Evolutionary conservation across 2,888 invertebrate genomes (phyloP), one percentile per base, ranked within the genome.

Genomic region (Campopleginae sp.): DNA sequence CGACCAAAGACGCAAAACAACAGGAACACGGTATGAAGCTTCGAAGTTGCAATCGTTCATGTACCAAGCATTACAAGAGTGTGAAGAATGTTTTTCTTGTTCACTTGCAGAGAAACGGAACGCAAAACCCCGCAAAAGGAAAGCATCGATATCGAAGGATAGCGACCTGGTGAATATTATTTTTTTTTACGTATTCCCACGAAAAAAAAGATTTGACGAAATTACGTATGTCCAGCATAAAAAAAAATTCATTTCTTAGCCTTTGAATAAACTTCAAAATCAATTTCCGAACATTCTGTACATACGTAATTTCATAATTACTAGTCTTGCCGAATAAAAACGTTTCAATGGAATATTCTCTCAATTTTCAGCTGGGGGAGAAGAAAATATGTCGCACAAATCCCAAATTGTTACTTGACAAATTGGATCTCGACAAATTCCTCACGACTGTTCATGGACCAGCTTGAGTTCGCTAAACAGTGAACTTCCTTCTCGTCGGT

Each of bases 361-460:
- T 42, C 8, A n/a, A n/a, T 23, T 33, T 71, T 71, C 87, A 87
- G 58, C 51, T 92, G 92, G 71, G 80, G 10, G 90, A 91, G 0
- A 92, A 90, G 65, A 91, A 89, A 63, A 38, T 80, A 27, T 88
- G 87, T 6, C 46, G 76, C n/a, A 82, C 88, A 27, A 89, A 91
- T 77, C 90, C 91, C 0, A 89, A 90, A 85, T 66, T 84, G 4
- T 82, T 92, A 51, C 86, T 92, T 7, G 91, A 85, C 33, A 89
- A 89, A 74, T 76, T 92, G 63, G 88, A 92, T 79, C 71, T 93
- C 31, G 92, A 92, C 31, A 88, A 91, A 70, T 91, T 93, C 78
- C 86, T 93, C 31, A 90, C 90, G 19, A 84, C 88, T 10, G 90
- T 93, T 72, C 92, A 93, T 75, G 92, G 91, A 63, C 90, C 91